Evolutionary conservation across 2,113 vertebrate species (phyloP), one percentile per base, ranked within the genome.

Genomic region (Oceanodroma tethys): DNA sequence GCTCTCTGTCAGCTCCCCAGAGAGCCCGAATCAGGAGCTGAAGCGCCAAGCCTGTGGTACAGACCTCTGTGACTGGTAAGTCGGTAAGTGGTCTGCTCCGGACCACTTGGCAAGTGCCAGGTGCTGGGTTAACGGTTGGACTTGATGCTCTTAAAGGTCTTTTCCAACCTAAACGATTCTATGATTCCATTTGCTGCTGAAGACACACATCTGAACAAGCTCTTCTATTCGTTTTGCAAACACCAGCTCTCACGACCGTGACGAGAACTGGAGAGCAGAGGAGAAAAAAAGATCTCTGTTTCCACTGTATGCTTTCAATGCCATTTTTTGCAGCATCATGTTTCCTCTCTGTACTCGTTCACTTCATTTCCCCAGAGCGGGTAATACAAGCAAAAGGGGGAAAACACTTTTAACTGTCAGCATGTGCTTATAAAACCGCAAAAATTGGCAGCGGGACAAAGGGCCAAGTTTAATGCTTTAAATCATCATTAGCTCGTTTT

Each of bases 321-420:
- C 2, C 34, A 1, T 1, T 30, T 36, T 17, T 21, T 30, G 43
- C 8, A 53, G 52, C 60, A 10, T 26, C 19, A 0, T 1, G 25
- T 3, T 76, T 56, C 36, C 53, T 38, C 80, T 47, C 27, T 16
- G 9, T 3, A 0, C 36, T 8, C 8, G 0, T 23, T 59, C 40
- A 8, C 56, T 6, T 6, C 10, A 1, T 3, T 13, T 66, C 55
- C 65, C 62, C 27, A 6, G 74, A 0, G 1, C 0, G 2, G 45
- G 10, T 29, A 7, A 10, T 2, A 6, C 36, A 9, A 9, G 75
- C 70, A 26, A 43, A 23, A 42, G 16, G 38, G 38, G 40, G 16
- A 29, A 16, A 70, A 5, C 48, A 13, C 48, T 15, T 6, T 30
- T 47, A 26, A 34, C 30, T 32, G 19, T 4, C 36, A 78, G 43